These are phyloP conservation scores for Caenorhabditis sp. DNA, from an alignment of 2,888 invertebrate genomes.

Conservation along the genomic window DNA sequence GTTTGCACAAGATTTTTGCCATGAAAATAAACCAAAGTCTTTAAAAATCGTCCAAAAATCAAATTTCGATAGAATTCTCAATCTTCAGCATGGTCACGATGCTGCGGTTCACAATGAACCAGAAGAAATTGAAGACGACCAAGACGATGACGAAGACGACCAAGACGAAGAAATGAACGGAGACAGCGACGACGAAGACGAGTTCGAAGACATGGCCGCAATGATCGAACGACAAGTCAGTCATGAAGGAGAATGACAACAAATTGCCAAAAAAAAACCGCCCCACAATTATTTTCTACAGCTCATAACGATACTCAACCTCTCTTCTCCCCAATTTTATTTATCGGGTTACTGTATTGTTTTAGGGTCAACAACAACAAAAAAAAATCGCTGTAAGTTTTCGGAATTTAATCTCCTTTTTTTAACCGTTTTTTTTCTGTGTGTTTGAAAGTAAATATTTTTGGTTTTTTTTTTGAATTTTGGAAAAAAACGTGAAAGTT, in stretches of 20 bases:
- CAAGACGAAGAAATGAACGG: constrained; percentile 21
- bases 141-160: constrained; percentile 26
- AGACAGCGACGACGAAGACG: constrained; percentile 40
- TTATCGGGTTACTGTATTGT: not conserved
- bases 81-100: constrained; percentile 27
- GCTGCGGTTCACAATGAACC: constrained; percentile 21
- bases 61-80: too few relatives aligned
- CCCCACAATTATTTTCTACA: not conserved
- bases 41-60: too few relatives aligned
- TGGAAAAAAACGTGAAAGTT: not conserved
- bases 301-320: not conserved
- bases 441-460: not conserved
- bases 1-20: too few relatives aligned
- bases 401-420: too few relatives aligned
- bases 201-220: constrained; percentile 55
- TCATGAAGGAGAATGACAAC: constrained; percentile 8
- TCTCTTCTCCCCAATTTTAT: not conserved
- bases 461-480: not conserved
- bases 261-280: not conserved
- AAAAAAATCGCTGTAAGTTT: too few relatives aligned
- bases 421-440: too few relatives aligned
- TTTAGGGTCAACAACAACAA: too few relatives aligned
- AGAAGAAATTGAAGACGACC: constrained; percentile 30
- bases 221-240: constrained; percentile 50
- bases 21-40: too few relatives aligned